These are phyloP conservation scores for Carassius carassius DNA, from an alignment of 2,113 vertebrate genomes.

Conservation along the genomic window DNA sequence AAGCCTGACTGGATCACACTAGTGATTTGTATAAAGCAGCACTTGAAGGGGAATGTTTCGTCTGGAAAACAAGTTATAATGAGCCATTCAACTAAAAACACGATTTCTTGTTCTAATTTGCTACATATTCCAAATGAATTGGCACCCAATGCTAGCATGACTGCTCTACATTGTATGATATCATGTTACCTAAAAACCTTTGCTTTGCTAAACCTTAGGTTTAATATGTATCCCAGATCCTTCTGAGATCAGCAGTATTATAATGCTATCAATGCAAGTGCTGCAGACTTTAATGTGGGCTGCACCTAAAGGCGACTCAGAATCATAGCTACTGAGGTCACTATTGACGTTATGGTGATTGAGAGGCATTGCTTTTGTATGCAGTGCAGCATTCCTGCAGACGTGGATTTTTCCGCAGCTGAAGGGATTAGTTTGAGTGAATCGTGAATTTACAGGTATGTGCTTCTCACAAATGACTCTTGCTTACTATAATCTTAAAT, in stretches of 20 bases:
- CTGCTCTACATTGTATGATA: conserved; percentile 3
- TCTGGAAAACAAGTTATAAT: background rate
- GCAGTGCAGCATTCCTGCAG: conserved; percentile 8
- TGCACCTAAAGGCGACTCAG: background rate
- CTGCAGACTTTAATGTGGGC: conserved; percentile 3
- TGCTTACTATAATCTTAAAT: background rate
- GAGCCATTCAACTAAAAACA: background rate
- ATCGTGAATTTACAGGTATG: background rate
- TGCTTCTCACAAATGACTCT: background rate
- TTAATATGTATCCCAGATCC: background rate
- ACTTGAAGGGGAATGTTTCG: background rate
- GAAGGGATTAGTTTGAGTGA: background rate
- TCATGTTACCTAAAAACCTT: background rate
- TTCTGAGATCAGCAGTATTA: background rate
- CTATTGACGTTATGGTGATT: conserved; percentile 37
- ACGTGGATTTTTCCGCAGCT: background rate
- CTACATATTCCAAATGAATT: background rate
- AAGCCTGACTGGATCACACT: background rate
- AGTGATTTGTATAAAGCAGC: background rate
- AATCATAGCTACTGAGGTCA: conserved; percentile 8
- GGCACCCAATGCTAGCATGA: background rate
- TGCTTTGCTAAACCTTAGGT: background rate
- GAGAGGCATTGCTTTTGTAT: conserved; percentile 1
- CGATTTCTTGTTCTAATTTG: background rate
- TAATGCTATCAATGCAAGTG: background rate